Conservation (phyloP, 2,113 vertebrate genomes). For the Gopherus flavomarginatus region DNA sequence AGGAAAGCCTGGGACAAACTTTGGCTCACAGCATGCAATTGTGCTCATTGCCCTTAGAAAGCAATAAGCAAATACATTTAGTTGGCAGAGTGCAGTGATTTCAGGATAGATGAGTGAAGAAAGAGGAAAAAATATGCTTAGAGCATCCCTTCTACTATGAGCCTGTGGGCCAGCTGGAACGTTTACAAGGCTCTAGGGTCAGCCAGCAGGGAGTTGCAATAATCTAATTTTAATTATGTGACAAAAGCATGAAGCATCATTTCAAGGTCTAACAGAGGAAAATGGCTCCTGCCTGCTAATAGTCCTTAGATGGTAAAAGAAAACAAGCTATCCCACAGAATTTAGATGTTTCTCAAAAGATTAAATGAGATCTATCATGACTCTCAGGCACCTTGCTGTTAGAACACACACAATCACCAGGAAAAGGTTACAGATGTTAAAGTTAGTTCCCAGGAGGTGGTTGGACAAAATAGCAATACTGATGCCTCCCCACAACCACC, state of each 20-base stretch:
- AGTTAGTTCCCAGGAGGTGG: slow-evolving; percentile 46
- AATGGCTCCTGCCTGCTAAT: slow-evolving; percentile 79
- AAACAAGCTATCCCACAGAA: slow-evolving; percentile 74
- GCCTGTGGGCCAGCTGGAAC: slow-evolving; percentile 79
- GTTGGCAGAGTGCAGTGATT: slow-evolving; percentile 70
- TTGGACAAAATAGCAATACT: slow-evolving; percentile 24
- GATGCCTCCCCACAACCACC: not conserved
- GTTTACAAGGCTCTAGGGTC: slow-evolving; percentile 77
- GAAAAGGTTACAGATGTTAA: slow-evolving; percentile 51
- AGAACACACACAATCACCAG: slow-evolving; percentile 52
- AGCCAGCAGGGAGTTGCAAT: slow-evolving; percentile 80
- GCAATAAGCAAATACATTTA: slow-evolving; percentile 69
- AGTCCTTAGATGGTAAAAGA: slow-evolving; percentile 82
- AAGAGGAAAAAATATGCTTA: slow-evolving; percentile 70
- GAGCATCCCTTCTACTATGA: slow-evolving; percentile 74
- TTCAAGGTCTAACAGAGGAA: slow-evolving; percentile 80
- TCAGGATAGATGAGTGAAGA: slow-evolving; percentile 65
- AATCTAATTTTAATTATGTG: slow-evolving; percentile 87
- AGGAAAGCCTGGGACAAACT: slow-evolving; percentile 65
- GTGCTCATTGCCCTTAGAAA: slow-evolving; percentile 71
- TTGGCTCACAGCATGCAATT: slow-evolving; percentile 49
- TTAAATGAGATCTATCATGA: slow-evolving; percentile 69
- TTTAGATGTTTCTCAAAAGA: slow-evolving; percentile 72
- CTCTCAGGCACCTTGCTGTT: slow-evolving; percentile 55
- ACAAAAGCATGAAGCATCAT: slow-evolving; percentile 84